Base-by-base conservation (phyloP, 2,888 invertebrate genomes). In the Ferrisia virgata region DNA sequence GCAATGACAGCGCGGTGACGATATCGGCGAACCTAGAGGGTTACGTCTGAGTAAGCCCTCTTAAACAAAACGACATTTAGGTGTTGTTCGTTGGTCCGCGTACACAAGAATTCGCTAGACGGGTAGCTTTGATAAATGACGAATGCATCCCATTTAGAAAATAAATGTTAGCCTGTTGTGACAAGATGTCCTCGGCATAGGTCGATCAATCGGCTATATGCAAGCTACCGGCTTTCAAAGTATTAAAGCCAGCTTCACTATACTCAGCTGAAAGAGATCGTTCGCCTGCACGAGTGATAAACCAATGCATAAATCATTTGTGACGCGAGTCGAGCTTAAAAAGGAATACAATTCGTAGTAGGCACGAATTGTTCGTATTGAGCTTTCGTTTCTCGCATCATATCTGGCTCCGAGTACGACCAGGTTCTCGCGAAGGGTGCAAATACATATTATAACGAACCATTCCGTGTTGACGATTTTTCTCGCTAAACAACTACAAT, bases 151-250 rank as follows among this genome's bases (percentile, higher is more conserved):
- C 83, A 83, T 83, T 83, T 83, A 72, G 83, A 83, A 83, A 83
- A 83, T 83, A 76, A 83, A 83, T 83, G 83, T 83, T 83, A 72
- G 83, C 83, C 83, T 83, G 83, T 83, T 83, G 83, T 83, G 83
- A 83, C 83, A 83, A 83, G 83, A 83, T 76, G 83, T 83, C 83
- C 83, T 72, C 39, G 36, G 83, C 76, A 83, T 83, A 83, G 83
- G 72, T 83, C 83, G 83, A 83, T 83, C 83, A 83, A 83, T 83
- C 76, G 83, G 76, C 83, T 83, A 76, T n/a, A n/a, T 43, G 33
- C 39, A 6, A 64, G 72, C 72, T 72, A 69, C 83, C 72, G 83
- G 40, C 40, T 83, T 83, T 83, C 76, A 47, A 22, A 43, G 28
- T 39, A 76, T 76, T 76, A 76, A 76, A 76, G 72, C 36, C 72